These are phyloP conservation scores for Pempheris klunzingeri DNA, from an alignment of 2,797 vertebrate species.

Conservation along the genomic window DNA sequence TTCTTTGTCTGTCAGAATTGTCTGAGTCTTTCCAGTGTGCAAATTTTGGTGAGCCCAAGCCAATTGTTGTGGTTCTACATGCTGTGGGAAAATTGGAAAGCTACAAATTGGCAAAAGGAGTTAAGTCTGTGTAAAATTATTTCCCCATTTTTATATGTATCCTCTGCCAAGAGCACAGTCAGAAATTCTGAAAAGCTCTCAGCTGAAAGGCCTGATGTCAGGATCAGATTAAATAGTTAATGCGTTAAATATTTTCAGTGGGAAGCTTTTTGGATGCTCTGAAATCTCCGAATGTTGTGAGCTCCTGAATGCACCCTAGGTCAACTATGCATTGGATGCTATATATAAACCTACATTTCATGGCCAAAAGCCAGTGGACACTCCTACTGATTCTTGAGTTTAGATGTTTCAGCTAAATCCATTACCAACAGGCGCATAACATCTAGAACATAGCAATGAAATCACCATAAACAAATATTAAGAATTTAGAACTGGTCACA, in stretches of 20 bases:
- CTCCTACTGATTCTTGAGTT: too few species aligned
- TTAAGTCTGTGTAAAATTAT: background rate
- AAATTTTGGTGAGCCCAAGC: background rate
- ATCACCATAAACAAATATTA: too few species aligned
- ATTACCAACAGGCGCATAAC: too few species aligned
- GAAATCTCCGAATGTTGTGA: background rate
- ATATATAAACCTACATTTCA: background rate
- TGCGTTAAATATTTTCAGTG: background rate
- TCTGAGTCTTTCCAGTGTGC: background rate
- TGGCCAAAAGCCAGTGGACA: too few species aligned
- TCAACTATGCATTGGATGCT: background rate
- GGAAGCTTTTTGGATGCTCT: background rate
- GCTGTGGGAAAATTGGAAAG: background rate
- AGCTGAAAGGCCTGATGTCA: background rate
- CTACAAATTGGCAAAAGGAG: background rate
- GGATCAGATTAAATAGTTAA: background rate
- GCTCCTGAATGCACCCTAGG: background rate
- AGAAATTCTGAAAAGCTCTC: background rate
- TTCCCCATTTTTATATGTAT: background rate
- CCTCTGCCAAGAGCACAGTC: background rate
- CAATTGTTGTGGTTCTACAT: background rate
- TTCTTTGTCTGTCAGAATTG: constrained; percentile 3
- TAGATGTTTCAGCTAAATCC: too few species aligned
- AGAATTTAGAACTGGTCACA: too few species aligned
- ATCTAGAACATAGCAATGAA: too few species aligned